Conservation (phyloP, 2,888 invertebrate species). For the Cataglyphis livida region DNA sequence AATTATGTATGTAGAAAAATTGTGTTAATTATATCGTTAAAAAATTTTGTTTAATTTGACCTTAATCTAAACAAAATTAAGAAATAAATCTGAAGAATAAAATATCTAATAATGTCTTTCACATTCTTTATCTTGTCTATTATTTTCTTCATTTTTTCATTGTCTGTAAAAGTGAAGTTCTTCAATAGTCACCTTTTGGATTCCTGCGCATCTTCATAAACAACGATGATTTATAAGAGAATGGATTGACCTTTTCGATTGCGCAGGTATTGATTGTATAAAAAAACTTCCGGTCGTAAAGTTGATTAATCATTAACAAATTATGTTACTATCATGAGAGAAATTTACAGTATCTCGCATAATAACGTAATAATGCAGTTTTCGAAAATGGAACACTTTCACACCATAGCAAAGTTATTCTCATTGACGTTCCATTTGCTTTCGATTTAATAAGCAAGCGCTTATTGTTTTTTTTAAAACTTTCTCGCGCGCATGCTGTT, state of each 20-base stretch:
- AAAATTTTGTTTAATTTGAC: not conserved
- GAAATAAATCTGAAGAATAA: not conserved
- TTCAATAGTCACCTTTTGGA: conserved; percentile 15
- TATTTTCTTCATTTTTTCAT: not conserved
- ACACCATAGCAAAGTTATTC: conserved; percentile 7
- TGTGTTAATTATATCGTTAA: not conserved
- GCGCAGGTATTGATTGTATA: not conserved
- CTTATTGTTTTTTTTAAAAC: conserved; percentile 13
- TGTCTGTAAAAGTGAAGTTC: not conserved
- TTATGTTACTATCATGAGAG: not conserved
- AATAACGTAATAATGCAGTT: not conserved
- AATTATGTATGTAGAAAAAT: not conserved
- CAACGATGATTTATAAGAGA: not conserved
- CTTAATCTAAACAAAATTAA: not conserved
- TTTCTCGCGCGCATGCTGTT: conserved; percentile 4
- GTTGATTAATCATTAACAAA: not conserved
- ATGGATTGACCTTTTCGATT: not conserved
- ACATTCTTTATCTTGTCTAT: not conserved
- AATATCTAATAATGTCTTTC: not conserved
- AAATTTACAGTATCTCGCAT: not conserved
- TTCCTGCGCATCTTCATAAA: not conserved
- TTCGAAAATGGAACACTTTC: conserved; percentile 14
- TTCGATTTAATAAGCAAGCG: conserved; percentile 23
- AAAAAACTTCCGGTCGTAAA: not conserved
- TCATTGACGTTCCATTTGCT: not conserved